phyloP scores from a whole-genome alignment of 2,888 invertebrate genomes.

The Cryptus viduatorius region DNA sequence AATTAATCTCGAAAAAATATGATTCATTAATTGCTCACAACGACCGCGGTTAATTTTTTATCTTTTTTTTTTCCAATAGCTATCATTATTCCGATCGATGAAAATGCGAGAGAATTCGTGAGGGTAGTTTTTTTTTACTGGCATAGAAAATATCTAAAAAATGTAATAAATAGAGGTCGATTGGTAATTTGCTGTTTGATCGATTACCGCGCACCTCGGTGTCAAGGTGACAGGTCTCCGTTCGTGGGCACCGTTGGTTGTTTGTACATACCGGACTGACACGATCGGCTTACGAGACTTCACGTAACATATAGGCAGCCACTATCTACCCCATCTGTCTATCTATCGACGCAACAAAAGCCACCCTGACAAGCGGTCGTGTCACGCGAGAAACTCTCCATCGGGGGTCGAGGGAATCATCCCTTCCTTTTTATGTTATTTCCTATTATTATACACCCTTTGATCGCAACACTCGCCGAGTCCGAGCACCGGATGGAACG shows the following conservation, averaged over 20 bases:
- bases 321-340: neutral
- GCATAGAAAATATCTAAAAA: constrained; percentile 1
- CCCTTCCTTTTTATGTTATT: neutral
- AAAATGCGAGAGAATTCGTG: neutral
- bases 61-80: neutral
- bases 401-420: constrained; percentile 13
- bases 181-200: constrained; percentile 18
- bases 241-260: neutral
- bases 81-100: neutral
- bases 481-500: neutral
- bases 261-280: neutral
- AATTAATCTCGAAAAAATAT: neutral
- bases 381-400: constrained; percentile 19
- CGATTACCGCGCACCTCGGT: constrained; percentile 30
- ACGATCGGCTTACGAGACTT: constrained; percentile 4
- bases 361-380: constrained; percentile 4
- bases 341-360: constrained; percentile 11
- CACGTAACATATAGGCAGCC: neutral
- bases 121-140: neutral
- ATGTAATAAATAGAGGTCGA: constrained; percentile 11
- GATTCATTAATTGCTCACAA: neutral
- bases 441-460: neutral
- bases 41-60: neutral
- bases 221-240: constrained; percentile 32
- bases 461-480: constrained; percentile 1